phyloP scores from a whole-genome alignment of 1,140 invertebrate species.

The Drosophila pachea region DNA sequence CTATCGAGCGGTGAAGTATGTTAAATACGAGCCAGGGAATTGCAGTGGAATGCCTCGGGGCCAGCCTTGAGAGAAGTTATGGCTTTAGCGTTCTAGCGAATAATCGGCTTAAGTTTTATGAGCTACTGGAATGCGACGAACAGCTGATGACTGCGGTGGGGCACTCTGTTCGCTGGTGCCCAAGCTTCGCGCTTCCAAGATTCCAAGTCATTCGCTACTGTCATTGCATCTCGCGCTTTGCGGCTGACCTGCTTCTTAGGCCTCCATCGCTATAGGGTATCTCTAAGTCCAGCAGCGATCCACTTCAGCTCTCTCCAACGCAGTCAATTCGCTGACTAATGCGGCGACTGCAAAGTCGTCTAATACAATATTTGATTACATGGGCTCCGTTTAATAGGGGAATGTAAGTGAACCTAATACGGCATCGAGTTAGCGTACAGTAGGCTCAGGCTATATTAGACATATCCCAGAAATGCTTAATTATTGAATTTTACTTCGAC shows the following conservation, averaged over 20 bases:
- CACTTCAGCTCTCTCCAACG: neutral
- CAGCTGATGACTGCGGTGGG: too few relatives aligned
- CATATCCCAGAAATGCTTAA: neutral
- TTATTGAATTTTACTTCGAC: too few relatives aligned
- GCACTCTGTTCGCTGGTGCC: too few relatives aligned
- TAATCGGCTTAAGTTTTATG: neutral
- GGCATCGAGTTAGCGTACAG: conserved; percentile 9
- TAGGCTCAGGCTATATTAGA: neutral
- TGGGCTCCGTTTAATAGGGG: conserved; percentile 22
- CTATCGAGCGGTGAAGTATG: too few relatives aligned
- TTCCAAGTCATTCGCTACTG: neutral
- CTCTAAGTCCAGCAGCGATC: neutral
- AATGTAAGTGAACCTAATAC: conserved; percentile 4
- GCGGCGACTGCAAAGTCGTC: conserved; percentile 21
- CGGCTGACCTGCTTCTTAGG: neutral
- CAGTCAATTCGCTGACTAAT: conserved; percentile 57
- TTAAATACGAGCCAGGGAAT: neutral
- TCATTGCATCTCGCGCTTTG: neutral
- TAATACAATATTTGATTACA: conserved; percentile 45
- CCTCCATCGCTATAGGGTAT: neutral
- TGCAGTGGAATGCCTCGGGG: too few relatives aligned
- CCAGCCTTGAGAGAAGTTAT: neutral
- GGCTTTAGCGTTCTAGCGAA: too few relatives aligned
- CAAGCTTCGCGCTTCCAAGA: too few relatives aligned
- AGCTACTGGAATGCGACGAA: neutral